phyloP scores from a whole-genome alignment of 2,888 invertebrate genomes.

The Eupeodes latifasciatus region DNA sequence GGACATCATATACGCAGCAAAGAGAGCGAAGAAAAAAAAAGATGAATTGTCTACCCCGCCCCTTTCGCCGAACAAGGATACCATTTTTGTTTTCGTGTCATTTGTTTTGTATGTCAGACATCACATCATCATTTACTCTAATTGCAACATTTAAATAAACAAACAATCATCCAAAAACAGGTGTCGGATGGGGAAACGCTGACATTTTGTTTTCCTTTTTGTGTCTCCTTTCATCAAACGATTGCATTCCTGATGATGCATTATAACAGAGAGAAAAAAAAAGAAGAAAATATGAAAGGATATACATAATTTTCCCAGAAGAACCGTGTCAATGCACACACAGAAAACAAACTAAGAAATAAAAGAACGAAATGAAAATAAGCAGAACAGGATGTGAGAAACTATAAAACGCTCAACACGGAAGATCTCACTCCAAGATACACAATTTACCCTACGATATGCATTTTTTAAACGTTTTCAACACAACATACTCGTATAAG shows the following conservation, averaged over 20 bases:
- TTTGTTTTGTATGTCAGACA: constrained; percentile 43
- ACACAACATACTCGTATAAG: not conserved
- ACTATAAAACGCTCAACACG: constrained; percentile 72
- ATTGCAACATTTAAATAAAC: constrained; percentile 66
- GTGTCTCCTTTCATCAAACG: constrained; percentile 33
- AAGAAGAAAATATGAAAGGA: not conserved
- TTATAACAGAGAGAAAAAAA: constrained; percentile 18
- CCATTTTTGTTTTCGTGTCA: constrained; percentile 40
- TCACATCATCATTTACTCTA: constrained; percentile 63
- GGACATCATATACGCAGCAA: constrained; percentile 40
- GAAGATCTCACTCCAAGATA: constrained; percentile 59
- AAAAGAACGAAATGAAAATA: constrained; percentile 8
- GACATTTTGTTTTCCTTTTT: constrained; percentile 4
- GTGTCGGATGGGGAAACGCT: constrained; percentile 51
- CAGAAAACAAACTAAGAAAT: constrained; percentile 6
- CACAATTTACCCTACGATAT: not conserved
- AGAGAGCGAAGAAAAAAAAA: not conserved
- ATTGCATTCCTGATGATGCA: constrained; percentile 54
- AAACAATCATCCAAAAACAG: constrained; percentile 55
- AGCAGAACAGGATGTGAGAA: constrained; percentile 63
- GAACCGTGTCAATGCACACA: constrained; percentile 66
- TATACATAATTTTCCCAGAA: constrained; percentile 62
- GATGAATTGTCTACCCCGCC: constrained; percentile 18
- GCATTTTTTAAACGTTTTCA: constrained; percentile 24
- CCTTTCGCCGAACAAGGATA: constrained; percentile 20